Evolutionary conservation across 92 coral and sea anemone genomes (phyloP).

Genomic region (Blastomussa wellsi): DNA sequence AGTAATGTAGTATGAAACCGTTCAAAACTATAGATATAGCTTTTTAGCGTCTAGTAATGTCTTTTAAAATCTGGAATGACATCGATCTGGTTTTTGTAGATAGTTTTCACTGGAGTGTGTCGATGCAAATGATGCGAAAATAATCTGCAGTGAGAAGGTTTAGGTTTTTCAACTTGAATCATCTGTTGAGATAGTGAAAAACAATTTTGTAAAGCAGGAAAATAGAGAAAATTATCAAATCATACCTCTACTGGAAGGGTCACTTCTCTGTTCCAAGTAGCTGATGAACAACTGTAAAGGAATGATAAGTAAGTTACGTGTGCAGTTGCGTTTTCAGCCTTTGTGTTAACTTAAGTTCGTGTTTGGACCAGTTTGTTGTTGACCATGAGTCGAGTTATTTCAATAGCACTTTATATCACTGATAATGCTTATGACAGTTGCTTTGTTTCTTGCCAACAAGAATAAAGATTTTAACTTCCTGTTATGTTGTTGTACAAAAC

Average conservation of each 20-base stretch:
- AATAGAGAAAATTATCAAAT: background rate
- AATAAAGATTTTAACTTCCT: background rate
- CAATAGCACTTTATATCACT: background rate
- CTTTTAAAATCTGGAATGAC: no score
- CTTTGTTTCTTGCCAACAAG: background rate
- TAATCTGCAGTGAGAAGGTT: no score
- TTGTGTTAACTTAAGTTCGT: background rate
- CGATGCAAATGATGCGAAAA: no score
- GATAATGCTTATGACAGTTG: background rate
- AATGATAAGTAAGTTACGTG: slow-evolving; percentile 1
- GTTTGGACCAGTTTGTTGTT: background rate
- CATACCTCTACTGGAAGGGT: background rate
- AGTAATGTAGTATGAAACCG: no score
- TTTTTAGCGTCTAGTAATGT: no score
- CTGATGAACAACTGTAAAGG: background rate
- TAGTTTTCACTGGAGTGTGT: no score
- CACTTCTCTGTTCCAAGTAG: background rate
- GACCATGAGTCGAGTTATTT: background rate
- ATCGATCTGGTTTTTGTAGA: no score
- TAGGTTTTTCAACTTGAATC: no score
- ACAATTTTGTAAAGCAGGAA: background rate
- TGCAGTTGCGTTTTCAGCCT: background rate
- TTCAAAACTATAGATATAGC: no score
- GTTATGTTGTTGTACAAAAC: background rate
- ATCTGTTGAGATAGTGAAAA: background rate